phyloP scores from a whole-genome alignment of 1,140 invertebrate genomes.

The Drosophila busckii region DNA sequence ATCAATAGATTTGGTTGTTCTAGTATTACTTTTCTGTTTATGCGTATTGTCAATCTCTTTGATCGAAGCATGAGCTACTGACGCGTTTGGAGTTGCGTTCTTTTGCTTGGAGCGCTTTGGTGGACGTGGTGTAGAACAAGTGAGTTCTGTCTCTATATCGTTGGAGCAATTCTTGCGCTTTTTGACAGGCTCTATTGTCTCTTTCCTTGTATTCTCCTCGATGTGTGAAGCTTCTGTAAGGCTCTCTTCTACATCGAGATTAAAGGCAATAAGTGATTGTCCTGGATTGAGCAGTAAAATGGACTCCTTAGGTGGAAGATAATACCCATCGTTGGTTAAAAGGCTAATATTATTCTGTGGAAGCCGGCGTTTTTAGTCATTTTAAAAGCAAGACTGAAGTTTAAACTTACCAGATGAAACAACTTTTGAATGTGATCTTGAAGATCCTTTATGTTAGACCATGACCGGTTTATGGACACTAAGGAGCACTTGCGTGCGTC shows the following conservation, averaged over 20 bases:
- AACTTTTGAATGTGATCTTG: constrained; percentile 57
- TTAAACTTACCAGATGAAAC: constrained; percentile 30
- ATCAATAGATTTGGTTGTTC: too few species aligned
- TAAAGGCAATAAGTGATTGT: constrained; percentile 38
- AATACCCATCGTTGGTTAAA: constrained; percentile 50
- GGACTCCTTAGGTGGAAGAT: constrained; percentile 50
- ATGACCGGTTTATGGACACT: constrained; percentile 30
- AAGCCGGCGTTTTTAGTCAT: background rate
- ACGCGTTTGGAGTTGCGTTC: background rate
- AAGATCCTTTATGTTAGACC: constrained; percentile 45
- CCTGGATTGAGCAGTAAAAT: constrained; percentile 32
- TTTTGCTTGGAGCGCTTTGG: constrained; percentile 38
- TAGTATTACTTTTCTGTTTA: background rate
- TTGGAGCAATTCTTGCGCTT: constrained; percentile 39
- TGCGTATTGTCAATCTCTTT: background rate
- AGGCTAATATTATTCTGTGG: constrained; percentile 40
- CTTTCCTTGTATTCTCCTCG: constrained; percentile 4
- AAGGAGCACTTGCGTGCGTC: constrained; percentile 38
- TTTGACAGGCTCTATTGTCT: too few species aligned
- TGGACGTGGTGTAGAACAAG: constrained; percentile 25
- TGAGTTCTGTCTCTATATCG: constrained; percentile 12
- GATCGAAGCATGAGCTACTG: background rate
- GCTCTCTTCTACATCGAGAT: background rate
- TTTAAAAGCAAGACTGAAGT: too few species aligned
- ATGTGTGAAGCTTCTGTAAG: background rate